Conservation (phyloP, 2,113 vertebrate species). For the Corythornis madagascariensis region DNA sequence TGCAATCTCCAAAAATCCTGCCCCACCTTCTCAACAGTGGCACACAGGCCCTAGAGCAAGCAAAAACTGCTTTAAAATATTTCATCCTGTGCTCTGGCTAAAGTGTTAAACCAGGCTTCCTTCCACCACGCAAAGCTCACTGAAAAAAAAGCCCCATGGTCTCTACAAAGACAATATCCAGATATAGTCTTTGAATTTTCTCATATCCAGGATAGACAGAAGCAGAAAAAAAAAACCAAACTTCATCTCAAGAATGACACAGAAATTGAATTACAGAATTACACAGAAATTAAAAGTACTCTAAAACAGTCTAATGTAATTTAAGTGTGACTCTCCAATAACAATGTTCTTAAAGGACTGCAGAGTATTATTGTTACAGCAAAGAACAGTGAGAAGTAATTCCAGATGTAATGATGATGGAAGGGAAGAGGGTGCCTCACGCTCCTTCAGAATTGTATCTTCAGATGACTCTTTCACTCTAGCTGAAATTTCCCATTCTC, state of each 20-base stretch:
- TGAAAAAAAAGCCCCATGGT: background rate
- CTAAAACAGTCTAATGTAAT: background rate
- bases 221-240: background rate
- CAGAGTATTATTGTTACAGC: background rate
- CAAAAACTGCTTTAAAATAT: background rate
- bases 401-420: constrained; percentile 3
- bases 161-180: background rate
- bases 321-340: background rate
- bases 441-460: background rate
- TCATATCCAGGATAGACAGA: background rate
- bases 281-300: background rate
- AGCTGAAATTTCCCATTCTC: background rate
- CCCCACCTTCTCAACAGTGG: background rate
- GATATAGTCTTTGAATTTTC: background rate
- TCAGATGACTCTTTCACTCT: background rate
- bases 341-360: background rate
- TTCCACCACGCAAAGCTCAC: background rate
- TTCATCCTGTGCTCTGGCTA: background rate
- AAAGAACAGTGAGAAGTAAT: constrained; percentile 25
- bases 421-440: background rate
- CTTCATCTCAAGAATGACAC: background rate
- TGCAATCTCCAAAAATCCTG: background rate
- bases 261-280: no score
- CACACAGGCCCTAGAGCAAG: background rate
- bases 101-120: constrained; percentile 29